A percentile compares a stretch with the other conserved stretches of the same genome.
Evolutionary conservation across 1,140 invertebrate species (phyloP).

Genomic region (Tetragonula clypearis): DNA sequence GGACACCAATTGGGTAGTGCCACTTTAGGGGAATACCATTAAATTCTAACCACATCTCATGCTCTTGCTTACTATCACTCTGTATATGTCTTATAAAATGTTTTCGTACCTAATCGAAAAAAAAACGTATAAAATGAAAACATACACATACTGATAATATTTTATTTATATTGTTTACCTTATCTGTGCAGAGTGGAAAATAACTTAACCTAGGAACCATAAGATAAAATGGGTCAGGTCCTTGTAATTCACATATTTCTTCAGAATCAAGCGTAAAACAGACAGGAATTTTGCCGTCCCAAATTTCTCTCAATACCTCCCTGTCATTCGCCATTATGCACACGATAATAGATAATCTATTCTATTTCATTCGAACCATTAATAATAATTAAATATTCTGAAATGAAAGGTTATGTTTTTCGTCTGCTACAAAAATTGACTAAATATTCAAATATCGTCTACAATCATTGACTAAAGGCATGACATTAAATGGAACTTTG

Average conservation of each 20-base stretch:
- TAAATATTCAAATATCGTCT: neutral
- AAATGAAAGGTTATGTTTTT: conserved; percentile 20
- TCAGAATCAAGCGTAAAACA: conserved; percentile 94
- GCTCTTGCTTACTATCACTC: conserved; percentile 89
- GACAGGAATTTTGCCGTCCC: conserved; percentile 96
- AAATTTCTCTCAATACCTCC: conserved; percentile 96
- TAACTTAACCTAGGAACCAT: conserved; percentile 98
- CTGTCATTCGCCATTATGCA: conserved; percentile 92
- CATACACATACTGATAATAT: neutral
- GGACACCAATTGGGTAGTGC: conserved; percentile 97
- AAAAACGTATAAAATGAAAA: neutral
- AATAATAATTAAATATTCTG: neutral
- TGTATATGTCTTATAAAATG: conserved; percentile 93
- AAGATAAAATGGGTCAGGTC: conserved; percentile 95
- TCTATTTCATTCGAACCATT: conserved; percentile 12
- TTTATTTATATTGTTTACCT: conserved; percentile 84
- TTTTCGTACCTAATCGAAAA: conserved; percentile 88
- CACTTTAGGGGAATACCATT: conserved; percentile 96
- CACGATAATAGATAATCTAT: neutral
- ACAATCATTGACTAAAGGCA: neutral
- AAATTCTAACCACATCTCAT: conserved; percentile 97
- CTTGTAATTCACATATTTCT: conserved; percentile 93
- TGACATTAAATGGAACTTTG: no score
- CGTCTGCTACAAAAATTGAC: conserved; percentile 26
- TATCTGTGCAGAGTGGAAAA: conserved; percentile 97